phyloP scores from a whole-genome alignment of 2,113 vertebrate species.

The Gadus chalcogrammus region DNA sequence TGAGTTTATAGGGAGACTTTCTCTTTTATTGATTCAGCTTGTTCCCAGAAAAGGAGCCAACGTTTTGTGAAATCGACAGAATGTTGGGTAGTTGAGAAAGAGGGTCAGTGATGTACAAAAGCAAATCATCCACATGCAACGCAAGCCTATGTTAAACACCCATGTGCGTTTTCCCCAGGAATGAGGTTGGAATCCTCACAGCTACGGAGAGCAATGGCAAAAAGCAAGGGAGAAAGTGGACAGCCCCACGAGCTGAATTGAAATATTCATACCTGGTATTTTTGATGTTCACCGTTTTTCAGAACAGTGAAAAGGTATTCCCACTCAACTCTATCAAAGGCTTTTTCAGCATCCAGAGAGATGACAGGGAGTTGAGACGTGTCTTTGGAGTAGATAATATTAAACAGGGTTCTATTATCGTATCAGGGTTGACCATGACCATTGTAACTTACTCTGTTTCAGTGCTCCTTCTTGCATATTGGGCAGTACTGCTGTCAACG shows the following conservation, averaged over 20 bases:
- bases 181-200: not conserved
- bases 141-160: not conserved
- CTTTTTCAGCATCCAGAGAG: not conserved
- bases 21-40: no score
- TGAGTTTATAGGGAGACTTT: no score
- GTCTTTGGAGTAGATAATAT: not conserved
- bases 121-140: not conserved
- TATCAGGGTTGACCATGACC: not conserved
- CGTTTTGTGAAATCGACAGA: no score
- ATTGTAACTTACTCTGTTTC: no score
- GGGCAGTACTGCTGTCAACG: no score
- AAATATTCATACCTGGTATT: slow-evolving; percentile 4
- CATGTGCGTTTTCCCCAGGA: not conserved
- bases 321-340: not conserved
- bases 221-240: no score
- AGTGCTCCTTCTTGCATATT: no score
- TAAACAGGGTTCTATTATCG: not conserved
- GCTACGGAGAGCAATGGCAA: not conserved
- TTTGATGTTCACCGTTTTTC: not conserved
- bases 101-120: not conserved
- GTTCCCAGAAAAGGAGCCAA: no score
- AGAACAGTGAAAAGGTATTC: slow-evolving; percentile 2
- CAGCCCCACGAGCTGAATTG: not conserved
- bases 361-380: not conserved
- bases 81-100: no score